These are phyloP conservation scores for Porites lutea DNA, from an alignment of 64 coral and sea anemone genomes.

Conservation along the genomic window DNA sequence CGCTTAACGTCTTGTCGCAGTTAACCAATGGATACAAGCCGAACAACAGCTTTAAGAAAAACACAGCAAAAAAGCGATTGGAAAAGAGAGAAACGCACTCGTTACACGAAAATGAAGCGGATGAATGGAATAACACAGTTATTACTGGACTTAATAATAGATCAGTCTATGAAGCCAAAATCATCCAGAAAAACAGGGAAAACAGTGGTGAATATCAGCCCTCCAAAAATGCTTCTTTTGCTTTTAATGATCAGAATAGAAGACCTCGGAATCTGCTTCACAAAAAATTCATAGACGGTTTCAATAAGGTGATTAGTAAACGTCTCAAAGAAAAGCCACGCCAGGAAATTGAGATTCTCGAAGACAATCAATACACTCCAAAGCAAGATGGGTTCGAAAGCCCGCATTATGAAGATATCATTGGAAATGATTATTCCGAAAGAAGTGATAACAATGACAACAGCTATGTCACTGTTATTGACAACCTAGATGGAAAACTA, in stretches of 20 bases:
- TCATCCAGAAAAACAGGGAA: neutral
- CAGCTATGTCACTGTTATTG: slow-evolving; percentile 27
- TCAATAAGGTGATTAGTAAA: neutral
- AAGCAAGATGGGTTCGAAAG: slow-evolving; percentile 12
- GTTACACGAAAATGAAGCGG: neutral
- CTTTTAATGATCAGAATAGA: neutral
- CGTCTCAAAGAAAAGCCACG: neutral
- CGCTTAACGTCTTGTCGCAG: neutral
- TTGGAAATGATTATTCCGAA: neutral
- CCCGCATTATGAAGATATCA: slow-evolving; percentile 1
- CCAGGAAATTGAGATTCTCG: slow-evolving; percentile 42
- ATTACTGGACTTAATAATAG: neutral
- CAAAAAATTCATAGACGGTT: neutral
- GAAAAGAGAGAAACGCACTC: neutral
- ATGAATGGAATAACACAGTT: neutral
- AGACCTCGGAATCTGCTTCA: neutral
- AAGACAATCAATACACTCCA: neutral
- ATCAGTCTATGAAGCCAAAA: neutral
- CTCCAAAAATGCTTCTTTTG: no score
- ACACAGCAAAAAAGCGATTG: neutral
- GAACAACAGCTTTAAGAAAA: neutral
- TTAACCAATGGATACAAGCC: neutral
- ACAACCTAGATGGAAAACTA: slow-evolving; percentile 18
- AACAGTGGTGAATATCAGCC: neutral
- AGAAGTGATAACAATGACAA: slow-evolving; percentile 8